Percentiles rank a stretch among this genome's conserved stretches.
Evolutionary conservation across 2,797 vertebrate species (phyloP).

Genomic region (Lagocephalus sceleratus): DNA sequence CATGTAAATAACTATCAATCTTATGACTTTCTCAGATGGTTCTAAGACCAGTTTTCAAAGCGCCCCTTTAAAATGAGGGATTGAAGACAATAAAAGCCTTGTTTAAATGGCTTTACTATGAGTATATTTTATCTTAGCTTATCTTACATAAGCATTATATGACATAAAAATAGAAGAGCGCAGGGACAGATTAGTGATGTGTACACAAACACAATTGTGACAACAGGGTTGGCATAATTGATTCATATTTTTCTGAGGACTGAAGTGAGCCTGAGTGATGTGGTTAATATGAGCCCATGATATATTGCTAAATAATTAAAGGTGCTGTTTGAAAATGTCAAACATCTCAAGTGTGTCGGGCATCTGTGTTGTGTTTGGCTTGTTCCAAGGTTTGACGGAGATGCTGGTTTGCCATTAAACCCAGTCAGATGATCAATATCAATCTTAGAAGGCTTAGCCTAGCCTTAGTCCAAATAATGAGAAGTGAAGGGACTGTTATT

Average conservation of each 20-base stretch:
- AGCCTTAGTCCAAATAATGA: background rate
- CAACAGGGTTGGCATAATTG: no score
- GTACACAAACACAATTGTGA: no score
- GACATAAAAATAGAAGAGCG: no score
- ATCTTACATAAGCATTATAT: no score
- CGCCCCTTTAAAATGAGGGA: no score
- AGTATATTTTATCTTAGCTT: no score
- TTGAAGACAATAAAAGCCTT: no score
- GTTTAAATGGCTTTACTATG: no score
- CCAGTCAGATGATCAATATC: constrained; percentile 5
- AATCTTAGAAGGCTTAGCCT: constrained; percentile 2
- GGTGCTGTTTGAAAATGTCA: background rate
- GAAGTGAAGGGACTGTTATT: background rate
- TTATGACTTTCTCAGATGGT: background rate
- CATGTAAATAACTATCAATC: background rate
- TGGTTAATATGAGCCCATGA: background rate
- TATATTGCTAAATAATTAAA: background rate
- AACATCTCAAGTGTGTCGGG: background rate
- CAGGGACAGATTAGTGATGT: no score
- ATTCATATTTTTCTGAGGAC: background rate
- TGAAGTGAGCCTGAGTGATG: background rate
- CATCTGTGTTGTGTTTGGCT: background rate
- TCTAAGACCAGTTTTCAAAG: no score
- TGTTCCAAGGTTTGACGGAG: background rate
- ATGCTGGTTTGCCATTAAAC: constrained; percentile 7